Evolutionary conservation across 2,797 vertebrate species (phyloP).

Genomic region (Thalassophryne amazonica): DNA sequence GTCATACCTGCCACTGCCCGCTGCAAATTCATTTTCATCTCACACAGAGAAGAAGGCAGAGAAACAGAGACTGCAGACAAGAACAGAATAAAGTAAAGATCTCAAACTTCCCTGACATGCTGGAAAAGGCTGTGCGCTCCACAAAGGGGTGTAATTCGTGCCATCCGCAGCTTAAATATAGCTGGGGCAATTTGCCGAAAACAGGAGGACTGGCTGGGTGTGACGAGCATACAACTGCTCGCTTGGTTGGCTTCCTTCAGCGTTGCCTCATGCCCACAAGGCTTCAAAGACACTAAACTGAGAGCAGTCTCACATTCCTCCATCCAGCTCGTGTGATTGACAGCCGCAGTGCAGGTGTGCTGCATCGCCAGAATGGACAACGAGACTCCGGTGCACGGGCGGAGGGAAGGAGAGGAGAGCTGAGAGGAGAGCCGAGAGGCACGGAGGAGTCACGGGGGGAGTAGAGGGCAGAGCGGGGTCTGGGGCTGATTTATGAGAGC

Average conservation of each 20-base stretch:
- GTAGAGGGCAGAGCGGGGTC: constrained; percentile 4
- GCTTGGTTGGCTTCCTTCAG: constrained; percentile 46
- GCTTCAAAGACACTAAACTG: constrained; percentile 60
- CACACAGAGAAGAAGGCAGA: constrained; percentile 7
- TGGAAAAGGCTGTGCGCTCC: constrained; percentile 39
- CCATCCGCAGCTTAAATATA: constrained; percentile 51
- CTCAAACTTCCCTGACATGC: constrained; percentile 56
- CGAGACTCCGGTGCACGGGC: constrained; percentile 18
- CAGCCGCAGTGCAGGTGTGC: constrained; percentile 65
- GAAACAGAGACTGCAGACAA: constrained; percentile 14
- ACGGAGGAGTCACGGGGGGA: not conserved
- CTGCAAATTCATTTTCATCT: constrained; percentile 53
- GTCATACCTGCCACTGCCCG: constrained; percentile 44
- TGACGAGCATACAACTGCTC: constrained; percentile 43
- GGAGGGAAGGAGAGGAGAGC: constrained; percentile 21
- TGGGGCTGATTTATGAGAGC: constrained; percentile 62
- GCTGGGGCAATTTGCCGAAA: constrained; percentile 52
- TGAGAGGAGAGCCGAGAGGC: constrained; percentile 14
- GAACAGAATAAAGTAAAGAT: constrained; percentile 46
- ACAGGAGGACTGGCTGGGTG: constrained; percentile 40
- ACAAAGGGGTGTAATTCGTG: constrained; percentile 42
- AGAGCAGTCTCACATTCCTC: constrained; percentile 28
- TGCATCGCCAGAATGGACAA: constrained; percentile 58
- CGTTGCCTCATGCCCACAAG: constrained; percentile 42
- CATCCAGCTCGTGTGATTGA: constrained; percentile 62